Evolutionary conservation across 2,888 invertebrate genomes (phyloP).

Genomic region (Rhagium mordax): DNA sequence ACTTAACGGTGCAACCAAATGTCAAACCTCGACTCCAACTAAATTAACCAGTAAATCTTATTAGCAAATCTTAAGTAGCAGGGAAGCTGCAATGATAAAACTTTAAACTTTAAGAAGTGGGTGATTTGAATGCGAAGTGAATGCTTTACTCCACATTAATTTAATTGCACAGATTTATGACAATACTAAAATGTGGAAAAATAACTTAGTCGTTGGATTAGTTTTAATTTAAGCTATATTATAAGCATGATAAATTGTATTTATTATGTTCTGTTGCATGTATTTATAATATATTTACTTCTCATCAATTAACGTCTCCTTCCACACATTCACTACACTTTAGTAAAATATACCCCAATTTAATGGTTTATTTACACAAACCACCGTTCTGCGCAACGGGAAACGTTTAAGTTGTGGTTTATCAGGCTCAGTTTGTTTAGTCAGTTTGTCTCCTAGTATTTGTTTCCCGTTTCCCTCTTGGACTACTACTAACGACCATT

Average conservation of each 20-base stretch:
- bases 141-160: not conserved
- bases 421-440: slow-evolving; percentile 4
- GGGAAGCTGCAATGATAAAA: not conserved
- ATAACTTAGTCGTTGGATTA: too few species aligned
- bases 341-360: not conserved
- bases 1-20: not conserved
- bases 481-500: slow-evolving; percentile 11
- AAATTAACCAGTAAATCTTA: not conserved
- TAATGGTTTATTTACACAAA: slow-evolving; percentile 4
- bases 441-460: slow-evolving; percentile 4
- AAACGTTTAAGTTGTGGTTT: slow-evolving; percentile 10
- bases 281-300: not conserved
- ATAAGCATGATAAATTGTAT: too few species aligned
- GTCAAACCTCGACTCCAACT: not conserved
- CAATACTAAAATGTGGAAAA: not conserved
- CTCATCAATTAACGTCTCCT: not conserved
- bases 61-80: not conserved
- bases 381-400: not conserved
- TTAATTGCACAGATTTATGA: not conserved
- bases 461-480: slow-evolving; percentile 18
- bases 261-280: not conserved
- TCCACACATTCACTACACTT: not conserved
- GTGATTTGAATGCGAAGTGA: not conserved
- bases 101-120: not conserved
- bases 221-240: too few species aligned